phyloP scores from a whole-genome alignment of 37 sponge, comb jelly and placozoan species.

The Ianthella basta region DNA sequence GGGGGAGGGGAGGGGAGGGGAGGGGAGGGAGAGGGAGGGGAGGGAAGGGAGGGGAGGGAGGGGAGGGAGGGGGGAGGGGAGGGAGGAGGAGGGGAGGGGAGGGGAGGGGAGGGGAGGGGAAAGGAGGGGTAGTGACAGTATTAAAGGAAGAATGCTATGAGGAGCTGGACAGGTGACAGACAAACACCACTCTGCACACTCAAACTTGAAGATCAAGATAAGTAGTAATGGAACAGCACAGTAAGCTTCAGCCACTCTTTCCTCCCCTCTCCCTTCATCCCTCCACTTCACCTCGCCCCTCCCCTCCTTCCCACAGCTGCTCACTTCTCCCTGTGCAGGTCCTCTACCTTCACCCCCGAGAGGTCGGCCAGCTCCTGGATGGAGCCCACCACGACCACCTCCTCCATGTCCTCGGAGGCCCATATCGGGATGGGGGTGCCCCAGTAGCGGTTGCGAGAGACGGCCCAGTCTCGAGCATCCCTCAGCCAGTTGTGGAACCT shows the following conservation, averaged over 20 bases:
- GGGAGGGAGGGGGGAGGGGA: background rate
- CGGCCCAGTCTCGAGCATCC: constrained; percentile 92
- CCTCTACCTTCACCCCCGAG: constrained; percentile 80
- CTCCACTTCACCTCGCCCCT: no score
- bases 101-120: background rate
- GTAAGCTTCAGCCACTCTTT: no score
- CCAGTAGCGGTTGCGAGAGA: constrained; percentile 97
- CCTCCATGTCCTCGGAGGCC: constrained; percentile 89
- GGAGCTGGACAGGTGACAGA: no score
- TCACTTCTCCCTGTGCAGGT: constrained; percentile 94
- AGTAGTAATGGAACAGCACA: no score
- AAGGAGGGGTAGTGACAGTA: background rate
- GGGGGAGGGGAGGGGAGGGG: background rate
- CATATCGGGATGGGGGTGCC: constrained; percentile 99
- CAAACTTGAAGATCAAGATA: no score
- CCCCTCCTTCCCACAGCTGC: background rate
- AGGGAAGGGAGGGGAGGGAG: background rate
- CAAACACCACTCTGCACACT: no score
- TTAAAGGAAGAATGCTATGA: no score
- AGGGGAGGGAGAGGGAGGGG: background rate
- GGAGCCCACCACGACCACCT: constrained; percentile 96
- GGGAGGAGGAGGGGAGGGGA: background rate
- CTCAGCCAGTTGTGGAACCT: constrained; percentile 97
- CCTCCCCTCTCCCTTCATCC: no score
- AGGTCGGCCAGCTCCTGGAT: constrained; percentile 88